Base-by-base conservation (phyloP, 2,888 invertebrate genomes). In the Tineola bisselliella region DNA sequence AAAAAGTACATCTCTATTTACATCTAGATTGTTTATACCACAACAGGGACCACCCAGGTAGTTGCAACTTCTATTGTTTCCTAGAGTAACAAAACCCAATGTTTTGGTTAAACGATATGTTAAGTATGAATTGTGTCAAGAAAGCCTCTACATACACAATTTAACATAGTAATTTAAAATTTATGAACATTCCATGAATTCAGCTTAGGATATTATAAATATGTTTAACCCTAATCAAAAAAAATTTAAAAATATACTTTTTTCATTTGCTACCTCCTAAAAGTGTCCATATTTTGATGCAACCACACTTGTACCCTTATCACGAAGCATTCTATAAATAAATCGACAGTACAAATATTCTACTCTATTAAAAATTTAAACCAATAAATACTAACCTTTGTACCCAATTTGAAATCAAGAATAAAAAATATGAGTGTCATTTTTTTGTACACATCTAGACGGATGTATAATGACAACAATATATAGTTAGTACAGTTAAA, bases 11-110 rank as follows among this genome's bases (percentile, higher is more conserved):
- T 43, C 43, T 4, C 43, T 43, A 43, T 43, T 43, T 43, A n/a
- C 43, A 8, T 43, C 12, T 33, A 25, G 43, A n/a, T 13, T 33
- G 38, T 33, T 33, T 33, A 43, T 8, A 43, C 43, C 12, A 43
- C 12, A n/a, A 43, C 13, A 43, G 8, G 3, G 48, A n/a, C 48
- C 48, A 48, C 48, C 48, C 48, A 48, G 48, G n/a, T 15, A n/a
- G 48, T 48, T 48, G 48, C 48, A 5, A 48, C 48, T 48, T 48
- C 48, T 13, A 48, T 48, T 48, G 48, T 48, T 48, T 48, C 15
- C 48, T 15, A 43, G 43, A 17, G 13, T 48, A 2, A 48, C 48
- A 13, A 13, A 48, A 48, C 15, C 10, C 13, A 13, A 48, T 48
- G 48, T 48, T 48, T 48, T n/a, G 48, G 48, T 48, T 17, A 43